Evolutionary conservation across 2,888 invertebrate genomes (phyloP).

Genomic region (Salpingus planirostris): DNA sequence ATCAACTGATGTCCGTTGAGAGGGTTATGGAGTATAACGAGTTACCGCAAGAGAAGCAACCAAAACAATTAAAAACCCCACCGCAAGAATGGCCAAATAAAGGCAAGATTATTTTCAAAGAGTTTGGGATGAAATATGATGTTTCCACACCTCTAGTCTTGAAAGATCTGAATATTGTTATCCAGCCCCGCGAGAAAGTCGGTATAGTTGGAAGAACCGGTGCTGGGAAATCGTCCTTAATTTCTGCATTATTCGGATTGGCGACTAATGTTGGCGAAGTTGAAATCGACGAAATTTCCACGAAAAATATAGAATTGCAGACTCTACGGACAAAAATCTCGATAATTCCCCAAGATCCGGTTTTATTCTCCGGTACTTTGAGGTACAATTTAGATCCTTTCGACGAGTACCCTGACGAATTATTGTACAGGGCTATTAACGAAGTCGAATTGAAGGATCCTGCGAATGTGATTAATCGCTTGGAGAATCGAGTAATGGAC

Average conservation of each 20-base stretch:
- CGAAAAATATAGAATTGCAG: conserved; percentile 41
- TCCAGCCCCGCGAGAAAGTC: conserved; percentile 61
- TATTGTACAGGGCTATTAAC: conserved; percentile 63
- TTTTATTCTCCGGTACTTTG: conserved; percentile 63
- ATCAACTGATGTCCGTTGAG: conserved; percentile 74
- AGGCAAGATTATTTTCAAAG: conserved; percentile 55
- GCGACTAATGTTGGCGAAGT: conserved; percentile 45
- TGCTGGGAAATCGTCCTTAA: conserved; percentile 45
- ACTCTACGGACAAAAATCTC: conserved; percentile 47
- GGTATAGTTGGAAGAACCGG: conserved; percentile 51
- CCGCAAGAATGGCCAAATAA: conserved; percentile 58
- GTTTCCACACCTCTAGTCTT: conserved; percentile 57
- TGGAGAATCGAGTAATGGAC: conserved; percentile 65
- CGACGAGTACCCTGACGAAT: conserved; percentile 57
- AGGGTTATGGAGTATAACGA: conserved; percentile 72
- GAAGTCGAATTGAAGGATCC: conserved; percentile 68
- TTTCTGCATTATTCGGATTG: conserved; percentile 48
- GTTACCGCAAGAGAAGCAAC: conserved; percentile 53
- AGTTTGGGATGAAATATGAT: conserved; percentile 58
- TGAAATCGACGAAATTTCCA: conserved; percentile 44
- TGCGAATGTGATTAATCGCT: conserved; percentile 48
- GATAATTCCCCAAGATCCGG: conserved; percentile 61
- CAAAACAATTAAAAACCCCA: conserved; percentile 45
- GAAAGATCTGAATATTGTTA: conserved; percentile 58
- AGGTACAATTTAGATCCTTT: conserved; percentile 70